Conservation (phyloP, 2,113 vertebrate genomes). For the Thunnus maccoyii region DNA sequence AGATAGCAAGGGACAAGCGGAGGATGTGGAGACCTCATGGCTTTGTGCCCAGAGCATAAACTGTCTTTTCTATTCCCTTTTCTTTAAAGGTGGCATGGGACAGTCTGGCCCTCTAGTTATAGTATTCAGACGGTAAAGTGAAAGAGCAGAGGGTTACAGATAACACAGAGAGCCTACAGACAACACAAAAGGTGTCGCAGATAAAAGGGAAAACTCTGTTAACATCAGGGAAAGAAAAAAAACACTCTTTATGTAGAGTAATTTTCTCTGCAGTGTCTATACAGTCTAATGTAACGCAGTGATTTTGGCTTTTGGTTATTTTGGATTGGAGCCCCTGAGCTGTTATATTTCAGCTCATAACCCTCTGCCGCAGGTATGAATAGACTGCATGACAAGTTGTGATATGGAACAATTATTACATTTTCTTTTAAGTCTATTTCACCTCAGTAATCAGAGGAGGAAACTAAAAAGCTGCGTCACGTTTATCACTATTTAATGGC, state of each 20-base stretch:
- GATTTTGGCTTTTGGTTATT: not conserved
- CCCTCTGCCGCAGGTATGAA: not conserved
- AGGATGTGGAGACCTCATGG: not conserved
- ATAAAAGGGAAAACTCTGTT: not conserved
- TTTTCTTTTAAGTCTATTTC: not conserved
- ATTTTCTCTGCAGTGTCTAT: not conserved
- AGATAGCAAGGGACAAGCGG: not conserved
- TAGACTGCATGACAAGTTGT: not conserved
- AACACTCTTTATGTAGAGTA: not conserved
- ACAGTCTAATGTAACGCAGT: not conserved
- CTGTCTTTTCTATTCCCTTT: not conserved
- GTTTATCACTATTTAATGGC: not conserved
- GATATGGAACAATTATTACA: not conserved
- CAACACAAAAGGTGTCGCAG: not conserved
- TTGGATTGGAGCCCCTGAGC: not conserved
- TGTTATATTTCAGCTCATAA: not conserved
- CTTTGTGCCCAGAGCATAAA: not conserved
- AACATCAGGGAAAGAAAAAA: not conserved
- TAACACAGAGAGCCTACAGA: not conserved
- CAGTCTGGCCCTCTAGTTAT: not conserved
- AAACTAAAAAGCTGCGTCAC: constrained; percentile 1
- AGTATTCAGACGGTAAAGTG: not conserved
- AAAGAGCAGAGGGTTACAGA: not conserved
- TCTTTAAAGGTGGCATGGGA: not conserved
- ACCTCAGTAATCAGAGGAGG: constrained; percentile 4